Percentiles rank a stretch among this genome's conserved stretches.
These are phyloP conservation scores for Carcina quercana DNA, from an alignment of 2,888 invertebrate species.

Conservation along the genomic window DNA sequence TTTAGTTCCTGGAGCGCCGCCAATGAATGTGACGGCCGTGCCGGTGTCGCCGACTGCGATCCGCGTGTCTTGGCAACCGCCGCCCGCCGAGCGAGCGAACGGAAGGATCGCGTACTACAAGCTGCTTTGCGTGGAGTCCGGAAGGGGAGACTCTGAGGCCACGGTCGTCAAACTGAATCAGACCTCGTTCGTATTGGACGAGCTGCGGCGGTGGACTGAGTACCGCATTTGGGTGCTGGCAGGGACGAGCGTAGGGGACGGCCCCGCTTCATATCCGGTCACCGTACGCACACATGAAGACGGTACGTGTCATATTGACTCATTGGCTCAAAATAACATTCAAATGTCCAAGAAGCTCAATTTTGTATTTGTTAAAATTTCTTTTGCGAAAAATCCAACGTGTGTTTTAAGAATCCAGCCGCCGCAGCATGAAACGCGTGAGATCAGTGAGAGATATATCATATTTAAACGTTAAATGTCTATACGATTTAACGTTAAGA, in stretches of 20 bases:
- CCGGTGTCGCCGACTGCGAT: constrained; percentile 93
- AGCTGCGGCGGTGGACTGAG: constrained; percentile 95
- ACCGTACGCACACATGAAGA: constrained; percentile 97
- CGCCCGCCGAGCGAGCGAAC: constrained; percentile 91
- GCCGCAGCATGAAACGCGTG: too few species aligned
- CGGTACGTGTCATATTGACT: constrained; percentile 85
- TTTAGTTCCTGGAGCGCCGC: constrained; percentile 97
- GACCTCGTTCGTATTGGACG: constrained; percentile 88
- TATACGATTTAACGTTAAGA: too few species aligned
- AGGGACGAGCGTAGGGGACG: constrained; percentile 97
- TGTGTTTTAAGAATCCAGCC: too few species aligned
- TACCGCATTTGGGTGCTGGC: constrained; percentile 98
- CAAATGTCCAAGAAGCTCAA: too few species aligned
- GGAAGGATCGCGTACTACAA: constrained; percentile 97
- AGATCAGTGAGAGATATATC: too few species aligned
- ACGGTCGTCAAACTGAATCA: constrained; percentile 85
- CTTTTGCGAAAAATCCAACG: constrained; percentile 3
- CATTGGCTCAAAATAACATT: constrained; percentile 7
- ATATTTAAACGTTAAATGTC: too few species aligned
- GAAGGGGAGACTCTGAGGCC: constrained; percentile 89
- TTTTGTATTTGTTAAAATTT: constrained; percentile 10
- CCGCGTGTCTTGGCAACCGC: constrained; percentile 93
- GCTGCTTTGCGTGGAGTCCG: constrained; percentile 91
- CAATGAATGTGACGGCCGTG: constrained; percentile 92
- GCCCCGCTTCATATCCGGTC: constrained; percentile 93